Conservation (phyloP, 2,888 invertebrate genomes). For the Chloroclysta siterata region DNA sequence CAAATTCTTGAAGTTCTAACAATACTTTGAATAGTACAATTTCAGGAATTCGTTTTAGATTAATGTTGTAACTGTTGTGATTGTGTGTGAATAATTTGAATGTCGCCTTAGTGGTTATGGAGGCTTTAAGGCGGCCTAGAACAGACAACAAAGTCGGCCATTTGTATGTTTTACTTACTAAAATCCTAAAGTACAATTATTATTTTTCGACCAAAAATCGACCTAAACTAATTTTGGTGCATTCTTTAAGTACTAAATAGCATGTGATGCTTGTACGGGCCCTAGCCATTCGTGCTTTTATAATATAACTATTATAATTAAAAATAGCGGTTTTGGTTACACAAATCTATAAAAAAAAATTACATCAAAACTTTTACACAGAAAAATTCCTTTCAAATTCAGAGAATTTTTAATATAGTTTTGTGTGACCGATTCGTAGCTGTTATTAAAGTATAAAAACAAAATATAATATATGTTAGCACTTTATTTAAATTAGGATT, state of each 20-base stretch:
- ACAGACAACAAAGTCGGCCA: neutral
- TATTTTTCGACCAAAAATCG: constrained; percentile 34
- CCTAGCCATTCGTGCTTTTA: constrained; percentile 78
- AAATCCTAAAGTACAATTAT: constrained; percentile 41
- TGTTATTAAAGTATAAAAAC: constrained; percentile 45
- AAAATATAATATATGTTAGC: constrained; percentile 59
- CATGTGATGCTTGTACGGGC: constrained; percentile 72
- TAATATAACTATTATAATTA: constrained; percentile 53
- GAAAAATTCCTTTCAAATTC: neutral
- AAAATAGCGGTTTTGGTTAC: constrained; percentile 46
- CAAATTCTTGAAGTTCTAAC: neutral
- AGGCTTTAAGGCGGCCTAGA: neutral
- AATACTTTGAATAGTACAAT: constrained; percentile 4
- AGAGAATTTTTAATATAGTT: constrained; percentile 17
- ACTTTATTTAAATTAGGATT: constrained; percentile 54
- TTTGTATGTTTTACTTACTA: neutral
- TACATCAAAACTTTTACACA: neutral
- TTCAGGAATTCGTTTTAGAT: constrained; percentile 19
- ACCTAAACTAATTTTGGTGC: constrained; percentile 44
- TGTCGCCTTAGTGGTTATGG: too few relatives aligned
- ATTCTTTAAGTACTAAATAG: constrained; percentile 51
- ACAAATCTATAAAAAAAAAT: constrained; percentile 38
- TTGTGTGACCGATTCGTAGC: constrained; percentile 39
- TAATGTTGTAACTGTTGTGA: neutral
- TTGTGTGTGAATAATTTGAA: too few relatives aligned